Evolutionary conservation across 2,797 vertebrate genomes (phyloP), one percentile per base, ranked within the genome.

Genomic region (Manis pentadactyla): DNA sequence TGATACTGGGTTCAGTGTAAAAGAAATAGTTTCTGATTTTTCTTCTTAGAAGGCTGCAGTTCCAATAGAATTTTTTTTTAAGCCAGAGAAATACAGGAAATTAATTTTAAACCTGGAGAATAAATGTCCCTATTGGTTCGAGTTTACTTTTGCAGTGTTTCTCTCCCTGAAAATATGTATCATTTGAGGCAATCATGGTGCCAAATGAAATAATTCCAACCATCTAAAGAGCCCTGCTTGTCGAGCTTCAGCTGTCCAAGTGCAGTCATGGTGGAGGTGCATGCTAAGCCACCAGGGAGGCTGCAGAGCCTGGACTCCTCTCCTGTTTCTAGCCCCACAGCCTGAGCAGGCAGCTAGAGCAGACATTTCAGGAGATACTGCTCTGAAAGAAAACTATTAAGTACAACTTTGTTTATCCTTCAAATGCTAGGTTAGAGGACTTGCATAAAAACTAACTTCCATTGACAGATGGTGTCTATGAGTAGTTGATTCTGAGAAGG

Each of bases 31-130:
- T 97, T 97, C 97, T 97, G 97, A 97, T 97, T 98, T 98, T 98
- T 98, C 97, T 98, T 98, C 97, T 98, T 97, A 96, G 98, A 97
- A 98, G 66, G 97, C 96, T 98, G 97, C 92, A 96, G 97, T 97
- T 98, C 96, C 97, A 98, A 97, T 97, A 98, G 98, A 97, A 97
- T 97, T 94, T 98, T 97, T 96, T 96, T 92, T 34, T 97, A 97
- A 23, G 92, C 95, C 81, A 81, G 97, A 98, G 98, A 98, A 98
- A 98, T 98, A 98, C 98, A 99, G 98, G 98, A 99, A 99, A 99
- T 98, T 99, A 99, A 98, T 98, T 98, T 98, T 98, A 98, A 98
- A 98, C 98, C 98, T 97, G 94, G 98, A 98, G 97, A 98, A 98
- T 98, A 98, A 98, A 98, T 98, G 98, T 98, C 87, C 90, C 92